Evolutionary conservation across 2,113 vertebrate genomes (phyloP).

Genomic region (Labeo catla): DNA sequence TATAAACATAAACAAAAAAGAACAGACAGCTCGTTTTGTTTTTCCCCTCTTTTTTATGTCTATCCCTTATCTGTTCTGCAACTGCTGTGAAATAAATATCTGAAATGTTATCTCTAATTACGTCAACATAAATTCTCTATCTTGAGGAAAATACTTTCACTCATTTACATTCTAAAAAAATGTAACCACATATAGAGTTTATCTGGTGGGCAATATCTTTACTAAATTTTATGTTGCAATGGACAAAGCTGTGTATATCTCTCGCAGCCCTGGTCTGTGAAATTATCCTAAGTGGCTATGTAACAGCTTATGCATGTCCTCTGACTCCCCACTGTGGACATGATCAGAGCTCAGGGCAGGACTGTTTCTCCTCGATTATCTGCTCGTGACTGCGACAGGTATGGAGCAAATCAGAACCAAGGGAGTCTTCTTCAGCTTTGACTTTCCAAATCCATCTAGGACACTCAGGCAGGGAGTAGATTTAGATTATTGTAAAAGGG

Average conservation of each 20-base stretch:
- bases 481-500: background rate
- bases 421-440: background rate
- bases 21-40: background rate
- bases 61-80: background rate
- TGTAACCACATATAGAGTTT: background rate
- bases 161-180: background rate
- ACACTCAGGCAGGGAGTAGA: background rate
- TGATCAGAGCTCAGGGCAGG: background rate
- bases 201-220: background rate
- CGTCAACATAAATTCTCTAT: background rate
- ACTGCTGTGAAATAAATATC: background rate
- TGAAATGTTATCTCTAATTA: background rate
- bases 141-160: background rate
- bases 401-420: slow-evolving; percentile 1
- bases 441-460: slow-evolving; percentile 7
- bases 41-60: background rate
- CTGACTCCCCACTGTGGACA: slow-evolving; percentile 5
- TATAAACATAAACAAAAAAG: background rate
- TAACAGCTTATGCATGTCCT: slow-evolving; percentile 9
- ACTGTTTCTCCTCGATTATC: slow-evolving; percentile 1
- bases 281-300: slow-evolving; percentile 5
- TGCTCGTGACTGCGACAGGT: background rate
- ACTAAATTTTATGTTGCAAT: background rate
- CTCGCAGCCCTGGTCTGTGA: background rate
- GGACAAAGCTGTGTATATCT: background rate